These are phyloP conservation scores for Dendrocopos noguchii DNA, from an alignment of 2,113 vertebrate species.

Conservation along the genomic window DNA sequence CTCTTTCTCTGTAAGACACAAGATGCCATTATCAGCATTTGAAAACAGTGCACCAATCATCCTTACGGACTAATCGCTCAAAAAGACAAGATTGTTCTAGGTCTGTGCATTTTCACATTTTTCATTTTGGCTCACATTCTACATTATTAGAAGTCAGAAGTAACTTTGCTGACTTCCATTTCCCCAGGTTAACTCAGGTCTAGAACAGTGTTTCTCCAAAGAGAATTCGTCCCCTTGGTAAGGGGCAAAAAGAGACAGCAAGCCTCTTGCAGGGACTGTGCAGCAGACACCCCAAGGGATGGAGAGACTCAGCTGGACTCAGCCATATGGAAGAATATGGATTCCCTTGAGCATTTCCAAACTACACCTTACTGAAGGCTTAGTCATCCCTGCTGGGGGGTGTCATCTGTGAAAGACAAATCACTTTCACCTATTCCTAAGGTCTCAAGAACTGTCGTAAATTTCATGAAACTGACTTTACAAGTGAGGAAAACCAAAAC, in stretches of 20 bases:
- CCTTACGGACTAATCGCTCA: background rate
- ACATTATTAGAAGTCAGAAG: background rate
- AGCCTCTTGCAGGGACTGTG: background rate
- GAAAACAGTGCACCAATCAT: background rate
- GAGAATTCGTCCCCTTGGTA: constrained; percentile 14
- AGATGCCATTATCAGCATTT: background rate
- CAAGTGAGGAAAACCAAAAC: background rate
- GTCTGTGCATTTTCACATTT: background rate
- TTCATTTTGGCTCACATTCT: background rate
- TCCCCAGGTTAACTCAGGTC: background rate
- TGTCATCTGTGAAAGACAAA: constrained; percentile 25
- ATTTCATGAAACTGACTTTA: background rate
- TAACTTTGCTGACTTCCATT: constrained; percentile 10
- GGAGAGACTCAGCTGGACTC: constrained; percentile 52
- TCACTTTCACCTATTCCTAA: background rate
- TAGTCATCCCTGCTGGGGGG: background rate
- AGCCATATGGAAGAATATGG: constrained; percentile 37
- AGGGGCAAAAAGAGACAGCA: background rate
- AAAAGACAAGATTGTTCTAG: background rate
- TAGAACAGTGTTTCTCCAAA: background rate
- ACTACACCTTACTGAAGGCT: constrained; percentile 58
- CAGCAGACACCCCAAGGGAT: constrained; percentile 21
- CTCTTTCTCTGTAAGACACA: background rate
- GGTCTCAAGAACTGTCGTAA: background rate
- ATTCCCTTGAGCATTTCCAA: constrained; percentile 28